A percentile compares a stretch with the other conserved stretches of the same genome.
These are phyloP conservation scores for Nesogale talazaci DNA, from an alignment of 2,113 vertebrate species.

Conservation along the genomic window DNA sequence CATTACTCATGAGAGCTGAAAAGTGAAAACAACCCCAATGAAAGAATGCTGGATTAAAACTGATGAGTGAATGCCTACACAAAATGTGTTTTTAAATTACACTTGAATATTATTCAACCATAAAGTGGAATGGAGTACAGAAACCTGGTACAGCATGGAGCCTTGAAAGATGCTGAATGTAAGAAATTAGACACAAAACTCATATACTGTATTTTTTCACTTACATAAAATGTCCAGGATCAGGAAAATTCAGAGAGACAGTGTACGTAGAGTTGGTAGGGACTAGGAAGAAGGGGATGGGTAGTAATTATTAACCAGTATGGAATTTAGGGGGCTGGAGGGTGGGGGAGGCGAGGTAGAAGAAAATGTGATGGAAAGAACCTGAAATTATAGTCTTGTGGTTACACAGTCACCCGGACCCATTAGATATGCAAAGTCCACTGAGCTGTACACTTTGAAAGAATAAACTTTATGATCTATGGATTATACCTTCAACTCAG, in stretches of 20 bases:
- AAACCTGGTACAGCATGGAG: neutral
- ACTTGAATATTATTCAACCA: neutral
- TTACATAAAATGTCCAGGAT: conserved; percentile 38
- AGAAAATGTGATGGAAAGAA: neutral
- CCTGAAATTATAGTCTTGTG: conserved; percentile 3
- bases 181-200: conserved; percentile 41
- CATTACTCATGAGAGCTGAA: neutral
- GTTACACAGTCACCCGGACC: neutral
- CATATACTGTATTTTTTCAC: neutral
- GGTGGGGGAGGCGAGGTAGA: neutral
- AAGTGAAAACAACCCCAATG: neutral
- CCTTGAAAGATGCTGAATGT: conserved; percentile 23
- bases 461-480: neutral
- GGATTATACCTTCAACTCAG: neutral
- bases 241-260: neutral
- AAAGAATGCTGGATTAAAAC: neutral
- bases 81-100: neutral
- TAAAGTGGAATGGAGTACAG: conserved; percentile 18
- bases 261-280: neutral
- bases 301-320: neutral
- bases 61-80: neutral
- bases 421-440: neutral
- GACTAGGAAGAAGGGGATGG: neutral
- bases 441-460: conserved; percentile 3
- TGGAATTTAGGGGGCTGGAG: conserved; percentile 2